Evolutionary conservation across 92 coral and sea anemone genomes (phyloP).

Genomic region (Zoanthus sociatus): DNA sequence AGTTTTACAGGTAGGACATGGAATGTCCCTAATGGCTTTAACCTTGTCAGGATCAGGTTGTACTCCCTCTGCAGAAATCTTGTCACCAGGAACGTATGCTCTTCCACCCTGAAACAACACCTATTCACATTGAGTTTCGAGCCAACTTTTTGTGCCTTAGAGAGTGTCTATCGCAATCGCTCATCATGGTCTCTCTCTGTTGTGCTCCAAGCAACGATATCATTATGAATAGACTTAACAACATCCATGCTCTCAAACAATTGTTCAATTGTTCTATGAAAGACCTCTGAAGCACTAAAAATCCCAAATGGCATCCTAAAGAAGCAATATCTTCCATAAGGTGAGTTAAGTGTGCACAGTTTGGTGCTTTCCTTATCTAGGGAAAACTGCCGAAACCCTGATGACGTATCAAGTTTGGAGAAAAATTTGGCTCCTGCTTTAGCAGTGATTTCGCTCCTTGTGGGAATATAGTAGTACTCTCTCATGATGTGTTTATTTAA

Average conservation of each 20-base stretch:
- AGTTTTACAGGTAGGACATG: too few species aligned
- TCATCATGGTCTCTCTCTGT: not conserved
- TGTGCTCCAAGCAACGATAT: conserved; percentile 23
- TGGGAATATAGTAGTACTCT: conserved; percentile 34
- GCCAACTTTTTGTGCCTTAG: not conserved
- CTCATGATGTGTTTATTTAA: conserved; percentile 30
- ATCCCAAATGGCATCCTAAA: conserved; percentile 46
- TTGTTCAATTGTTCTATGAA: conserved; percentile 45
- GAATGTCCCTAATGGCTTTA: too few species aligned
- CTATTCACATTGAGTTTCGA: not conserved
- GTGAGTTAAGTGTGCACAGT: conserved; percentile 53
- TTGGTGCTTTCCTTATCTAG: conserved; percentile 53
- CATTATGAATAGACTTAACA: conserved; percentile 35
- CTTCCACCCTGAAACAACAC: not conserved
- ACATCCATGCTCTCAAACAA: conserved; percentile 37
- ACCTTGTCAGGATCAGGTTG: too few species aligned
- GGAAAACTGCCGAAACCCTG: conserved; percentile 41
- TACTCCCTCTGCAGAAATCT: too few species aligned
- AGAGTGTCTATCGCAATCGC: not conserved
- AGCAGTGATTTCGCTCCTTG: conserved; percentile 36
- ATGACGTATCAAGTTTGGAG: conserved; percentile 39
- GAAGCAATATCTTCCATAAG: conserved; percentile 51
- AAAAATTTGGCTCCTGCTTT: conserved; percentile 41
- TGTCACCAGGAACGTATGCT: not conserved
- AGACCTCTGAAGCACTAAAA: conserved; percentile 40